Evolutionary conservation across 2,888 invertebrate genomes (phyloP).

Genomic region (Diarsia rubi): DNA sequence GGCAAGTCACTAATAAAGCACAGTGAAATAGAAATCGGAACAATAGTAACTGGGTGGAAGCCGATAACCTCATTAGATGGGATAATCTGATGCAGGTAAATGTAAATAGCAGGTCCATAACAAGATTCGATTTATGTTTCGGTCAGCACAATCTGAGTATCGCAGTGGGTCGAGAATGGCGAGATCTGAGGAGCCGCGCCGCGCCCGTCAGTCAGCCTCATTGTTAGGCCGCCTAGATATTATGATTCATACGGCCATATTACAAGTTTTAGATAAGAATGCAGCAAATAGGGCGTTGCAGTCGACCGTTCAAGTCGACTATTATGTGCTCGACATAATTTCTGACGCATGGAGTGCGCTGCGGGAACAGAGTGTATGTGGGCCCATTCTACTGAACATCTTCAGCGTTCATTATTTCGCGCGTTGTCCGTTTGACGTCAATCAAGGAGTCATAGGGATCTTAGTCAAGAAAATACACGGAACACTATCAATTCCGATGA

Average conservation of each 20-base stretch:
- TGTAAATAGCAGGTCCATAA: conserved; percentile 85
- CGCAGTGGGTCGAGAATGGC: conserved; percentile 77
- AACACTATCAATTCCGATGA: conserved; percentile 52
- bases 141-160: conserved; percentile 82
- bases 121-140: conserved; percentile 86
- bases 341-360: conserved; percentile 71
- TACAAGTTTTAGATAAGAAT: conserved; percentile 87
- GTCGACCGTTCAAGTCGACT: conserved; percentile 80
- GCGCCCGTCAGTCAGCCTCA: conserved; percentile 86
- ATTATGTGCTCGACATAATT: conserved; percentile 86
- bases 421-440: conserved; percentile 67
- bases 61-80: conserved; percentile 85
- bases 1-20: conserved; percentile 71
- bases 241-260: conserved; percentile 85
- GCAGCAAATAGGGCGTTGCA: conserved; percentile 87
- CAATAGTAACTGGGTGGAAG: conserved; percentile 74
- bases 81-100: conserved; percentile 81
- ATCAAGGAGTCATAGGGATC: conserved; percentile 51
- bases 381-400: conserved; percentile 71
- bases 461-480: conserved; percentile 62
- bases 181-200: conserved; percentile 84
- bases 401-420: conserved; percentile 58
- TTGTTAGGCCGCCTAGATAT: conserved; percentile 84
- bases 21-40: conserved; percentile 72
- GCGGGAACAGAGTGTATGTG: conserved; percentile 72